Conservation (phyloP, 2,797 vertebrate species). For the Arrhamphus sclerolepis region DNA sequence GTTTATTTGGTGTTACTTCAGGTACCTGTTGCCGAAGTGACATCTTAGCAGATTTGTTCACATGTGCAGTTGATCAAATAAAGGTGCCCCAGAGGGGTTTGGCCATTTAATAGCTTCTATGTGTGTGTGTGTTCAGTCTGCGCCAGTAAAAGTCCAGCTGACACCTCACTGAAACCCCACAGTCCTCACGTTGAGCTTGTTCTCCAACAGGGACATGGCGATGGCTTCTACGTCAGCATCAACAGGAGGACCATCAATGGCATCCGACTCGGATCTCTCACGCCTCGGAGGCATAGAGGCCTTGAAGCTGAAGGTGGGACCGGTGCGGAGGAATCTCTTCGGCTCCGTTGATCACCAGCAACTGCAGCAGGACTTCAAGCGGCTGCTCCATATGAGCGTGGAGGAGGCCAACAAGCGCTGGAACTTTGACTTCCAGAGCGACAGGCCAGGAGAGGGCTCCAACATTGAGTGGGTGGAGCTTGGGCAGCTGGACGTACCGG, state of each 20-base stretch:
- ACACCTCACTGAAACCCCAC: conserved; percentile 48
- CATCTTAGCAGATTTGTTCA: conserved; percentile 45
- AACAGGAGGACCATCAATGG: conserved; percentile 11
- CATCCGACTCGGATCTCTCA: conserved; percentile 39
- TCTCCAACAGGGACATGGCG: conserved; percentile 63
- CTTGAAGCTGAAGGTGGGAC: conserved; percentile 45
- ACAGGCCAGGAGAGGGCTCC: conserved; percentile 55
- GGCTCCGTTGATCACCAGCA: conserved; percentile 82
- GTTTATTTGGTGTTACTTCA: conserved; percentile 60
- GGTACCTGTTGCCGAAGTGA: conserved; percentile 49
- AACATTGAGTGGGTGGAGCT: conserved; percentile 82
- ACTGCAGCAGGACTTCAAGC: conserved; percentile 81
- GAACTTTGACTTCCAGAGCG: conserved; percentile 83
- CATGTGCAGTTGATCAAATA: conserved; percentile 64
- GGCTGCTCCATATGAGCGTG: conserved; percentile 65
- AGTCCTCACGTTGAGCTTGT: conserved; percentile 16
- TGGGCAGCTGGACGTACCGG: conserved; percentile 71
- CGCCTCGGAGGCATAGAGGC: conserved; percentile 52
- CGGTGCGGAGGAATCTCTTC: conserved; percentile 77
- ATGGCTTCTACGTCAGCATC: conserved; percentile 61
- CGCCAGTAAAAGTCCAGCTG: conserved; percentile 35
- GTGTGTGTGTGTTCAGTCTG: conserved; percentile 9
- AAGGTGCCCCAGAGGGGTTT: conserved; percentile 30
- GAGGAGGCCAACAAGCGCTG: conserved; percentile 80
- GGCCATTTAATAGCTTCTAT: conserved; percentile 14